These are phyloP conservation scores for Talpa occidentalis DNA, from an alignment of 2,113 vertebrate species.

Conservation along the genomic window DNA sequence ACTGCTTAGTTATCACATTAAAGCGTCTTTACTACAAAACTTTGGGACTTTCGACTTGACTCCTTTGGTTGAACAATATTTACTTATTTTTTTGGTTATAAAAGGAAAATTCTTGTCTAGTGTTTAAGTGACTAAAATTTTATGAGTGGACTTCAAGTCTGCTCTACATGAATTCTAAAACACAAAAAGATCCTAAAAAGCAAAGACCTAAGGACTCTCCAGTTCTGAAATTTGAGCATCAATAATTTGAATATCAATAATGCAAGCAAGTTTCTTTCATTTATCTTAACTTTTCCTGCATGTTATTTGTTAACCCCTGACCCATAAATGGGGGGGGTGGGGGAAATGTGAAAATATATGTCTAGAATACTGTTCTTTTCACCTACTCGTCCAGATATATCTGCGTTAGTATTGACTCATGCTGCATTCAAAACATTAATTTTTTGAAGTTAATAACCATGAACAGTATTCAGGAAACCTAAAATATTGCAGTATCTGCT, in stretches of 20 bases:
- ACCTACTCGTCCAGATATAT: neutral
- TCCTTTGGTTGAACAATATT: neutral
- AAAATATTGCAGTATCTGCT: neutral
- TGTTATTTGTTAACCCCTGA: neutral
- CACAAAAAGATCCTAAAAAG: neutral
- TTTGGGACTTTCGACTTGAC: neutral
- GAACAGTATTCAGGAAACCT: neutral
- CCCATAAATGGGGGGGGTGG: neutral
- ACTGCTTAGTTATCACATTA: neutral
- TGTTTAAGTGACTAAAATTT: slow-evolving; percentile 11
- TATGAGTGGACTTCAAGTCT: neutral
- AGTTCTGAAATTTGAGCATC: neutral
- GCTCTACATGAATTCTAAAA: slow-evolving; percentile 7
- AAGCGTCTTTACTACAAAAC: neutral
- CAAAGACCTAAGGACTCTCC: neutral
- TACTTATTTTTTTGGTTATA: neutral
- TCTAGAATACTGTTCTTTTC: neutral
- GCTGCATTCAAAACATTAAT: neutral
- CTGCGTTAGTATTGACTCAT: neutral
- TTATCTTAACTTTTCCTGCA: neutral
- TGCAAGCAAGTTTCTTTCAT: neutral
- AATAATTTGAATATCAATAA: neutral
- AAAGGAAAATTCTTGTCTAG: neutral
- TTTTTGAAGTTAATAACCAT: neutral
- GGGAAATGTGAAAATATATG: neutral